Conservation (phyloP, 2,797 vertebrate species). For the Eupleurogrammus muticus region DNA sequence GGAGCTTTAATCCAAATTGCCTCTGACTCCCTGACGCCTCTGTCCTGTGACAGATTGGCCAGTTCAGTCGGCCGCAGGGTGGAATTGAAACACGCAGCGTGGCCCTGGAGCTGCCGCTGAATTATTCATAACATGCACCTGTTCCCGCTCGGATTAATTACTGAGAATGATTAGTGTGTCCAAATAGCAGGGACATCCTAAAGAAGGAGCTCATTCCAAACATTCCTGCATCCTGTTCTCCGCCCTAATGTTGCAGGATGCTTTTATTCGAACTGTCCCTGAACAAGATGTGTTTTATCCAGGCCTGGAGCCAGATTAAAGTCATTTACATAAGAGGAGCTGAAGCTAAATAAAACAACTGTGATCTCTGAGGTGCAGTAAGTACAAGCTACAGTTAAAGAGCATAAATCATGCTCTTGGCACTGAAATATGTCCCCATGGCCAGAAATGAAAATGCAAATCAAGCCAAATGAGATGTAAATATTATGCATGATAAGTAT, state of each 20-base stretch:
- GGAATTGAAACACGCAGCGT: slow-evolving; percentile 38
- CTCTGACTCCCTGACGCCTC: slow-evolving; percentile 48
- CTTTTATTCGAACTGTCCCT: slow-evolving; percentile 22
- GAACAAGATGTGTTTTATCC: slow-evolving; percentile 16
- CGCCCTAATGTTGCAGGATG: background rate
- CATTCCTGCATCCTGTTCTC: slow-evolving; percentile 13
- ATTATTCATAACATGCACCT: slow-evolving; percentile 68
- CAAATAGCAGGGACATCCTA: slow-evolving; percentile 49
- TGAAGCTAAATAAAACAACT: slow-evolving; percentile 1
- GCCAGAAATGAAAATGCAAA: slow-evolving; percentile 51
- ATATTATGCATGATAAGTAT: slow-evolving; percentile 31
- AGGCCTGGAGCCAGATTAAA: background rate
- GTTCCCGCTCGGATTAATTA: slow-evolving; percentile 69
- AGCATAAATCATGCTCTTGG: slow-evolving; percentile 15
- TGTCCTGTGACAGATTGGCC: slow-evolving; percentile 56
- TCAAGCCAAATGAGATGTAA: slow-evolving; percentile 49
- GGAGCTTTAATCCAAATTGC: slow-evolving; percentile 65
- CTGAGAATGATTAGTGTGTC: slow-evolving; percentile 56
- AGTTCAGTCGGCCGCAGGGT: slow-evolving; percentile 23
- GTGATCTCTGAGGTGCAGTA: background rate
- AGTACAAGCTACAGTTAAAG: slow-evolving; percentile 3
- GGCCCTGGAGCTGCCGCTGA: slow-evolving; percentile 55
- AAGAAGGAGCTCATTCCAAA: slow-evolving; percentile 32
- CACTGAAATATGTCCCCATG: slow-evolving; percentile 8
- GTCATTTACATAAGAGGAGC: slow-evolving; percentile 23